Evolutionary conservation across 2,888 invertebrate species (phyloP).

Genomic region (Drosophila maculinotata): DNA sequence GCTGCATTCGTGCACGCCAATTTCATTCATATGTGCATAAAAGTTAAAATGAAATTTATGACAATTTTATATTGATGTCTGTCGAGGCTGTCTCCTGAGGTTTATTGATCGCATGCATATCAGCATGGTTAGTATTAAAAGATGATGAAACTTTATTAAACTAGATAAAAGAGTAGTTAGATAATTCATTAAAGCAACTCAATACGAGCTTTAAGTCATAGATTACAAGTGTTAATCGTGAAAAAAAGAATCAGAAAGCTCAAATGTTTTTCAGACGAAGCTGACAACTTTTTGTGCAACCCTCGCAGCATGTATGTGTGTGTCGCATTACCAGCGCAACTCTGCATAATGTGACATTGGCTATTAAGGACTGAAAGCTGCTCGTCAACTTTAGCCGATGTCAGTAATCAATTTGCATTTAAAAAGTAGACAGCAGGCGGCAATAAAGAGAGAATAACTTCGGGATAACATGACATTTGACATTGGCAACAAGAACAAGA

Average conservation of each 20-base stretch:
- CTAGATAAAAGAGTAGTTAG: background rate
- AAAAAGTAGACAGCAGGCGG: constrained; percentile 48
- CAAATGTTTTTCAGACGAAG: too few relatives aligned
- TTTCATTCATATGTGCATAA: constrained; percentile 23
- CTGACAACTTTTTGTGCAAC: constrained; percentile 16
- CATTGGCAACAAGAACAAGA: constrained; percentile 49
- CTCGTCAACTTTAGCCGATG: constrained; percentile 61
- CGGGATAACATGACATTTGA: constrained; percentile 76
- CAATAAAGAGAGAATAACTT: constrained; percentile 52
- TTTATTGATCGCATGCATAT: constrained; percentile 50
- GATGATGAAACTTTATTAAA: background rate
- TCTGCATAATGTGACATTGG: constrained; percentile 59
- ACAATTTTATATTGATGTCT: constrained; percentile 80
- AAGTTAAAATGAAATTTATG: constrained; percentile 76
- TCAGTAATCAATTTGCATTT: constrained; percentile 77
- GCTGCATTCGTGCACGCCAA: constrained; percentile 68
- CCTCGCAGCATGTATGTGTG: constrained; percentile 32
- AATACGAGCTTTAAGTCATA: too few relatives aligned
- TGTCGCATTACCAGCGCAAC: constrained; percentile 17
- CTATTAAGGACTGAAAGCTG: constrained; percentile 69
- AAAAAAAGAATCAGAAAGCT: too few relatives aligned
- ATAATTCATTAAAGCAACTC: too few relatives aligned
- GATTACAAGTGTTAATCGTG: too few relatives aligned
- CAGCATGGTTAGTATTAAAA: constrained; percentile 12
- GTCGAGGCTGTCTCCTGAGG: constrained; percentile 52